phyloP scores from a whole-genome alignment of 1,140 invertebrate species.

The Solen grandis region DNA sequence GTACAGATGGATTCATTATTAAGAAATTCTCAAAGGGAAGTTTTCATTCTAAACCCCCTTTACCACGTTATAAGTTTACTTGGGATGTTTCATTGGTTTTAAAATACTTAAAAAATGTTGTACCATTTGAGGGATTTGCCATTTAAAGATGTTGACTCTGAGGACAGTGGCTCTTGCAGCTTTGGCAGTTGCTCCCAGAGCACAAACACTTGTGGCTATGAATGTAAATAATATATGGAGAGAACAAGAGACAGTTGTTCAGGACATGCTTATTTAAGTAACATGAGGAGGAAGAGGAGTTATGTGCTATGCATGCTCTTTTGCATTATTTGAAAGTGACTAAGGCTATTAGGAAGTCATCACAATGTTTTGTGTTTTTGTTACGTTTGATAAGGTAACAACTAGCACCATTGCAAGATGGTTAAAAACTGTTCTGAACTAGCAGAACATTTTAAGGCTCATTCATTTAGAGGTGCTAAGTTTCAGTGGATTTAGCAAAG shows the following conservation, averaged over 20 bases:
- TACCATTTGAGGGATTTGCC: constrained; percentile 19
- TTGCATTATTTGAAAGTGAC: constrained; percentile 40
- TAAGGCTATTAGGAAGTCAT: constrained; percentile 16
- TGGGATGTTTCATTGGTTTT: constrained; percentile 61
- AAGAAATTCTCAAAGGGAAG: constrained; percentile 50
- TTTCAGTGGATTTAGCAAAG: too few relatives aligned
- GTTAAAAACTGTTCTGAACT: constrained; percentile 38
- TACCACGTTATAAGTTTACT: constrained; percentile 29
- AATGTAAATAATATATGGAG: constrained; percentile 36
- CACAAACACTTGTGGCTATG: constrained; percentile 40
- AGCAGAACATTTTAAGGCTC: constrained; percentile 31
- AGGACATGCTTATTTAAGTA: not conserved
- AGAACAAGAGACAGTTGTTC: constrained; percentile 13
- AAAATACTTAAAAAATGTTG: constrained; percentile 27
- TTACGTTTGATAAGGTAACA: constrained; percentile 33
- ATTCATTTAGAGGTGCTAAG: constrained; percentile 47
- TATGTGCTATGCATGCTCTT: constrained; percentile 31
- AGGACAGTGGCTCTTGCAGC: constrained; percentile 15
- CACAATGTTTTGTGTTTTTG: constrained; percentile 32
- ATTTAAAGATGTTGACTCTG: constrained; percentile 45
- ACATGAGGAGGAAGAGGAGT: not conserved
- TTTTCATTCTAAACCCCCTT: constrained; percentile 51
- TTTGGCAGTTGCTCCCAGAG: constrained; percentile 40
- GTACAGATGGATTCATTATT: constrained; percentile 20
- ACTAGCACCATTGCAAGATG: constrained; percentile 53